phyloP scores from a whole-genome alignment of 2,888 invertebrate genomes.

The Hedya salicella region DNA sequence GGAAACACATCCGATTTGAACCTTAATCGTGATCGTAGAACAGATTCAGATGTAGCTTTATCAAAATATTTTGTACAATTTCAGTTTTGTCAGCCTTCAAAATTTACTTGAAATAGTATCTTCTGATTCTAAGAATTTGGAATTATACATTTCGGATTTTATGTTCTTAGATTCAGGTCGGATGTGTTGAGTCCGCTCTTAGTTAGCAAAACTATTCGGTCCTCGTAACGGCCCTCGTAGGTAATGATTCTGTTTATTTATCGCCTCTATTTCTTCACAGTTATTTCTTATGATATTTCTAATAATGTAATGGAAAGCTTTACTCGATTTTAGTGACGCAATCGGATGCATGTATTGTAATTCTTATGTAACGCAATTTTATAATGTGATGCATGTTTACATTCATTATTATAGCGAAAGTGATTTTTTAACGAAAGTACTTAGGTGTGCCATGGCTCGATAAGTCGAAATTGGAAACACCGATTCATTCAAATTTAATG shows the following conservation, averaged over 20 bases:
- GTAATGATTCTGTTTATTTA: conserved; percentile 31
- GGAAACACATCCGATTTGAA: neutral
- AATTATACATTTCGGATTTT: too few relatives aligned
- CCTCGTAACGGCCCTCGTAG: conserved; percentile 27
- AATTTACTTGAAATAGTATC: too few relatives aligned
- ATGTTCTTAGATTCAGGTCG: too few relatives aligned
- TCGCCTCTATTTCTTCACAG: conserved; percentile 33
- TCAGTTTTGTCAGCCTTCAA: neutral
- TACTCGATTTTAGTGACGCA: conserved; percentile 43
- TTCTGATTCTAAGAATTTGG: too few relatives aligned
- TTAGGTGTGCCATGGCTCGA: conserved; percentile 42
- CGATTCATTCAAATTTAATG: conserved; percentile 9
- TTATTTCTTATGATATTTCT: conserved; percentile 42
- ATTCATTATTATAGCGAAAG: conserved; percentile 32
- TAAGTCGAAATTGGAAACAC: conserved; percentile 28
- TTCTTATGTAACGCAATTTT: conserved; percentile 38
- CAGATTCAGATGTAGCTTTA: too few relatives aligned
- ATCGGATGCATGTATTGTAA: conserved; percentile 38
- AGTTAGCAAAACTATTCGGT: conserved; percentile 44
- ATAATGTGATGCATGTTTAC: conserved; percentile 41
- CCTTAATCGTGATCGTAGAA: too few relatives aligned
- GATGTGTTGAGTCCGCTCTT: conserved; percentile 26
- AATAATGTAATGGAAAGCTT: conserved; percentile 42
- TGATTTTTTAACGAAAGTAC: conserved; percentile 29
- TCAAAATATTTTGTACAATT: too few relatives aligned